Conservation (phyloP, 1,140 invertebrate genomes). For the Brachionus calyciflorus region DNA sequence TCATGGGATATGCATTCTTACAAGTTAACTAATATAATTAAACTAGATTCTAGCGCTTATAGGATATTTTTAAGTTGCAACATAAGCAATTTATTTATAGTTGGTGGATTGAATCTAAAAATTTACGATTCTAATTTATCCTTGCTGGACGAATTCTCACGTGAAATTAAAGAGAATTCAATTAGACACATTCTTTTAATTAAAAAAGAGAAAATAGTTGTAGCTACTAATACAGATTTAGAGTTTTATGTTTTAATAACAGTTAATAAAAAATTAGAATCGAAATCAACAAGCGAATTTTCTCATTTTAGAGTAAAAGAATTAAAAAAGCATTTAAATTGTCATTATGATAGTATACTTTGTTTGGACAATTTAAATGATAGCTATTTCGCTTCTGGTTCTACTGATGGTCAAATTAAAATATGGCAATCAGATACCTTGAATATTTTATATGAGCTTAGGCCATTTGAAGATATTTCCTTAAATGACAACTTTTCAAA, state of each 20-base stretch:
- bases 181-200: constrained; percentile 1
- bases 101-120: neutral
- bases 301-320: neutral
- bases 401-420: neutral
- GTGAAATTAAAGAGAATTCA: neutral
- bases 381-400: neutral
- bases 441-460: neutral
- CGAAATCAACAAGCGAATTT: neutral
- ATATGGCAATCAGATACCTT: constrained; percentile 3
- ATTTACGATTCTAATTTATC: neutral
- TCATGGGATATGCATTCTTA: neutral
- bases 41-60: neutral
- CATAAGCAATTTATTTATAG: neutral
- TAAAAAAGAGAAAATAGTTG: constrained; percentile 5
- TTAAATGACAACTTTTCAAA: neutral
- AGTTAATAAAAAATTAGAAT: neutral
- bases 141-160: neutral
- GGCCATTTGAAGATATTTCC: neutral
- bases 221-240: constrained; percentile 24
- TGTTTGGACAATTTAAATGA: constrained; percentile 18
- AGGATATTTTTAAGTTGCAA: neutral
- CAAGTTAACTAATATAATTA: neutral
- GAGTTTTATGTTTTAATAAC: constrained; percentile 20
- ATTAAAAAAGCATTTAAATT: constrained; percentile 3
- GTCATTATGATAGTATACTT: neutral